Base-by-base conservation (phyloP, 2,797 vertebrate species). In the Gymnodraco acuticeps region DNA sequence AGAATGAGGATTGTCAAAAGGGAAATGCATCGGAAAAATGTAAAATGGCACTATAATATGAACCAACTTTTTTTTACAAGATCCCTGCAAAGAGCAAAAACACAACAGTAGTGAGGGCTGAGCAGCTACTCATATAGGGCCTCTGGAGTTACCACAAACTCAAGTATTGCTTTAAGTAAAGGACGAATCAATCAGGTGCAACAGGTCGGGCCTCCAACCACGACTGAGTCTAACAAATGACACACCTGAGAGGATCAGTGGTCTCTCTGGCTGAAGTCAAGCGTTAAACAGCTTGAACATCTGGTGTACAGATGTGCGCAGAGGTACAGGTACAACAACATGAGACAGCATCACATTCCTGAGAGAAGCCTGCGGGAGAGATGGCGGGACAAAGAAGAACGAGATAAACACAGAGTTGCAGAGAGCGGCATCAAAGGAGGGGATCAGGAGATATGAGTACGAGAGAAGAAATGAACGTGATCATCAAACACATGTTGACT, bases 221-320 rank as follows among this genome's bases (percentile, higher is more conserved):
- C 58, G 16, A 45, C 61, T 11, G 19, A 61, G 5, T 52, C 54
- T 52, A 68, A 83, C n/a, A 63, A 73, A 73, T 17, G 59, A 54
- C 76, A 82, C 86, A 84, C 88, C 83, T 86, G 75, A 75, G 70
- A 64, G 43, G 50, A 73, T 76, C 65, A 41, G 66, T 10, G 63
- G 33, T 64, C 45, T 67, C 19, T 14, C 71, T 12, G 46, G 64
- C 16, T 51, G 23, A 71, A 74, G 56, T 81, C 23, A 31, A 64
- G 53, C 38, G 2, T 3, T 48, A 51, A 38, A 33, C 45, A 45
- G 58, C 67, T 48, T 38, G 38, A 89, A 82, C 90, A 93, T 89
- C 84, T 91, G 89, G 82, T 19, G 64, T 60, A 31, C 90, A 90
- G 89, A 87, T 90, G 88, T 74, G 74, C 46, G 47, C 56, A 15